phyloP scores from a whole-genome alignment of 2,888 invertebrate genomes.

The Sepioteuthis lessoniana region DNA sequence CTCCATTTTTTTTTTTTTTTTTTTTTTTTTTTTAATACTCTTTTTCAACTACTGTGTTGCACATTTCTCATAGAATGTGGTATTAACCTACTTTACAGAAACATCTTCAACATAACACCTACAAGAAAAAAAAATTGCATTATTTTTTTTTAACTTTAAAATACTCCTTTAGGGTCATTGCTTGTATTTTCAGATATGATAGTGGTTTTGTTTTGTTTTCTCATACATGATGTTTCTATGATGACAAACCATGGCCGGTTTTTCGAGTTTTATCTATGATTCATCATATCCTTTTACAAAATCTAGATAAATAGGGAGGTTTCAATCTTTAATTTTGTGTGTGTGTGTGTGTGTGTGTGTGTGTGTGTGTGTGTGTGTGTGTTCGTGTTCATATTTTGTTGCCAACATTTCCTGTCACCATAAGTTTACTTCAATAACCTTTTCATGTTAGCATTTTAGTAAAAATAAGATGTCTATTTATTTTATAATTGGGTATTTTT shows the following conservation, averaged over 20 bases:
- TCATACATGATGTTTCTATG: background rate
- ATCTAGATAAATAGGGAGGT: background rate
- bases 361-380: no score
- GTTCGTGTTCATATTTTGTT: no score
- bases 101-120: background rate
- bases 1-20: background rate
- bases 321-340: background rate
- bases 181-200: background rate
- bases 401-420: no score
- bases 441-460: no score
- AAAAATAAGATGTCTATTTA: no score
- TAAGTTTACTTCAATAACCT: no score
- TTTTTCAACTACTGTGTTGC: no score
- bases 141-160: background rate
- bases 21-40: background rate
- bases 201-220: background rate
- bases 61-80: background rate
- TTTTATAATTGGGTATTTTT: no score
- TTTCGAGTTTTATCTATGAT: background rate
- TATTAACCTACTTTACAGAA: background rate
- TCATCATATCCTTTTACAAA: background rate
- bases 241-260: background rate
- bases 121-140: background rate
- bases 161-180: background rate
- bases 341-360: background rate